Evolutionary conservation across 2,797 vertebrate genomes (phyloP).

Genomic region (Leucoraja ocellata): DNA sequence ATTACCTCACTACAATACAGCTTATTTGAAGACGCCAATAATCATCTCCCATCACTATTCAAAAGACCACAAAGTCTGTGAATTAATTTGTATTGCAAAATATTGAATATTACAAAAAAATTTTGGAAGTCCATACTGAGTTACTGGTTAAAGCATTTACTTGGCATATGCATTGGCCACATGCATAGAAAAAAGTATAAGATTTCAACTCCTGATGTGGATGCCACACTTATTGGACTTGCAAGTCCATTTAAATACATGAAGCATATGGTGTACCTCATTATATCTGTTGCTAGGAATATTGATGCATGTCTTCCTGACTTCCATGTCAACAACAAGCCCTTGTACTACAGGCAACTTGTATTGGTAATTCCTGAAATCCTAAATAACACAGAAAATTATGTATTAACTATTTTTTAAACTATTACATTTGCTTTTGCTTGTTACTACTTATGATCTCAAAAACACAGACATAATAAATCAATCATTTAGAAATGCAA

Average conservation of each 20-base stretch:
- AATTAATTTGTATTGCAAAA: background rate
- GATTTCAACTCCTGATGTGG: conserved; percentile 41
- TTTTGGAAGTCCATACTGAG: background rate
- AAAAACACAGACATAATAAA: background rate
- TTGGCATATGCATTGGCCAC: conserved; percentile 35
- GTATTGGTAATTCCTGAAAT: conserved; percentile 98
- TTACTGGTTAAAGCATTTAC: background rate
- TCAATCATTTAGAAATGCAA: background rate
- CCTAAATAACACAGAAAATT: conserved; percentile 55
- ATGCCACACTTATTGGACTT: conserved; percentile 33
- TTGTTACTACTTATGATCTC: background rate
- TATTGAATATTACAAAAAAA: background rate
- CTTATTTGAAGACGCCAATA: background rate
- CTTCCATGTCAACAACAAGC: conserved; percentile 95
- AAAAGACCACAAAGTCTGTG: background rate
- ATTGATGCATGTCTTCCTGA: conserved; percentile 92
- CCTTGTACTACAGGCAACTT: conserved; percentile 86
- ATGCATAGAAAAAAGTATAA: conserved; percentile 40
- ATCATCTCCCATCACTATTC: background rate
- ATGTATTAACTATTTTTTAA: background rate
- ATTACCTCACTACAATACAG: background rate
- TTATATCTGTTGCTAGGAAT: conserved; percentile 96
- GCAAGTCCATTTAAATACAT: background rate
- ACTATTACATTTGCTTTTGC: background rate
- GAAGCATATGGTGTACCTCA: conserved; percentile 66